These are phyloP conservation scores for Acomys russatus DNA, from an alignment of 2,797 vertebrate species.

Conservation along the genomic window DNA sequence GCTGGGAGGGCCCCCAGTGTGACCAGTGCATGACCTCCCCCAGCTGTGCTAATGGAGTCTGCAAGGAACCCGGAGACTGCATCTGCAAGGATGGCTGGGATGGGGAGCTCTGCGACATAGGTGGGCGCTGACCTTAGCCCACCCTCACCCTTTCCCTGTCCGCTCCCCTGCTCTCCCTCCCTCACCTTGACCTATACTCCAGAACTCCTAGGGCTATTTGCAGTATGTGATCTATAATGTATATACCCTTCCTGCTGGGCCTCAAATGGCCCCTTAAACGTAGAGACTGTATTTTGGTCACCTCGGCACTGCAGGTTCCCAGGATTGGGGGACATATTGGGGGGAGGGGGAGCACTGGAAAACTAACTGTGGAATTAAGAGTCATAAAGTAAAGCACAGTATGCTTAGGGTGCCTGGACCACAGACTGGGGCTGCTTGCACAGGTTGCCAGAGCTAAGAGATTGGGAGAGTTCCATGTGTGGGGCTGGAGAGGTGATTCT, in stretches of 20 bases:
- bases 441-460: background rate
- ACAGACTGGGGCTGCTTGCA: background rate
- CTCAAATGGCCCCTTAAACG: background rate
- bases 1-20: constrained; percentile 95
- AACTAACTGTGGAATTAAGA: constrained; percentile 60
- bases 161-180: no score
- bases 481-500: background rate
- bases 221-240: background rate
- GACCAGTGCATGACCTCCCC: constrained; percentile 93
- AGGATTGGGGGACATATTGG: background rate
- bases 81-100: constrained; percentile 95
- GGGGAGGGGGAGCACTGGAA: background rate
- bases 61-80: constrained; percentile 95
- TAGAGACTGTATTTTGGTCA: background rate
- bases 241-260: fast-evolving
- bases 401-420: background rate
- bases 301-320: no score
- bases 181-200: background rate
- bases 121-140: constrained; percentile 87
- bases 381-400: background rate
- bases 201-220: background rate
- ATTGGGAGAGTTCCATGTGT: background rate
- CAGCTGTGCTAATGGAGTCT: constrained; percentile 94
- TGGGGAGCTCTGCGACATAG: constrained; percentile 95
- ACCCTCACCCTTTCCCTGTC: fast-evolving